Base-by-base conservation (phyloP, 2,888 invertebrate species). In the Ariolimax columbianus region DNA sequence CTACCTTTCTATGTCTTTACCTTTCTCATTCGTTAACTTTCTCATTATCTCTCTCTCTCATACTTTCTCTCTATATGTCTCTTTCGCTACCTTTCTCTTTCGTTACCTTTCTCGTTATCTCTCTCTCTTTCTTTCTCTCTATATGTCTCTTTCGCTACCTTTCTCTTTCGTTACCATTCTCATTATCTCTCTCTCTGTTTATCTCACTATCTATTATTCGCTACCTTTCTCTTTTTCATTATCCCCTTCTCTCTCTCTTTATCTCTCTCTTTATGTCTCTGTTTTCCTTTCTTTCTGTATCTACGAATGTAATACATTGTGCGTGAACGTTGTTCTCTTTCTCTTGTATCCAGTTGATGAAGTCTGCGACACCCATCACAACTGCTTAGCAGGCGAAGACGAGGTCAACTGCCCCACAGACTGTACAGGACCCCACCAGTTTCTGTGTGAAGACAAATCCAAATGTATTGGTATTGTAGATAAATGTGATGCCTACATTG, bases 401-500 rank as follows among this genome's bases (percentile, higher is more conserved):
- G 81, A 81, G 36, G 11, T 14, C 0, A 59, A 40, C 81, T 81
- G 81, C 26, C 81, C 81, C 33, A 51, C 70, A 55, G 36, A 81
- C 55, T 81, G 81, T 30, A 36, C 70, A 3, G 81, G 81, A 30
- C 72, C 33, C 3, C 43, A 81, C 55, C 47, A 51, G 72, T 70
- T 81, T 30, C 4, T 55, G 38, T 81, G 81, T 55, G 66, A 63
- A 19, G 30, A 63, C n/a, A 47, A 33, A 0, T 17, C 11, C 6
- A 70, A 47, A 38, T 81, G 81, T 55, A n/a, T 81, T 14, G 81
- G 81, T 51, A n/a, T 81, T 55, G 51, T 81, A 51, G 81, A 81
- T 43, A 81, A 72, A 40, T 81, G 81, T 30, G 81, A 81, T n/a
- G 81, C 72, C 7, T 55, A 38, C 72, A 0, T 4, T n/a, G 81